Evolutionary conservation across 2,113 vertebrate genomes (phyloP).

Genomic region (Plestiodon gilberti): DNA sequence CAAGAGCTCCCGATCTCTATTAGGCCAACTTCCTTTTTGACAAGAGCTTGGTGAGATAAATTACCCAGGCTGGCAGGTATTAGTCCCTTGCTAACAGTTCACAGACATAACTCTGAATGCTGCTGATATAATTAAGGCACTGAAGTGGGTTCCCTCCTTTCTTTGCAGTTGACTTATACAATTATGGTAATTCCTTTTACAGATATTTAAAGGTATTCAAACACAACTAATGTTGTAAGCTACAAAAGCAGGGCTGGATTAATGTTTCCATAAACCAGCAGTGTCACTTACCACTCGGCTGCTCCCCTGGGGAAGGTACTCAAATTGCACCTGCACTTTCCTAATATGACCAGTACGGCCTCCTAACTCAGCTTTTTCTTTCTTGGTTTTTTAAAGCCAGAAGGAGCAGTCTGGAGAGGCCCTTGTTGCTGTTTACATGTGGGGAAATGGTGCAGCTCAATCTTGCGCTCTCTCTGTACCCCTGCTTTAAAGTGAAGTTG

Average conservation of each 20-base stretch:
- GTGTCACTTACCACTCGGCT: not conserved
- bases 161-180: not conserved
- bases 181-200: not conserved
- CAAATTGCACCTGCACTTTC: not conserved
- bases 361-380: no score
- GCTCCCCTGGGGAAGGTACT: not conserved
- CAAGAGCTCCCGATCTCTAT: not conserved
- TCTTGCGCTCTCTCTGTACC: not conserved
- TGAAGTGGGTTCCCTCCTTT: not conserved
- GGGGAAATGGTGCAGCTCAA: not conserved
- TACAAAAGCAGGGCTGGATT: not conserved
- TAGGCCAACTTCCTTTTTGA: not conserved
- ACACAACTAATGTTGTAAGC: not conserved
- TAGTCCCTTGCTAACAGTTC: not conserved
- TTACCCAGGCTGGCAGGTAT: not conserved
- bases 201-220: not conserved
- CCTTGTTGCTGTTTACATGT: not conserved
- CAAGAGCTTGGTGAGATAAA: not conserved
- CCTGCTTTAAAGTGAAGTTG: not conserved
- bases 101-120: not conserved
- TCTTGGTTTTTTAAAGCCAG: not conserved
- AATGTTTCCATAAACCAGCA: not conserved
- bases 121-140: not conserved
- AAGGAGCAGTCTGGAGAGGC: not conserved
- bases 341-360: not conserved